Conservation (phyloP, 2,888 invertebrate species). For the Agriopis aurantiaria region DNA sequence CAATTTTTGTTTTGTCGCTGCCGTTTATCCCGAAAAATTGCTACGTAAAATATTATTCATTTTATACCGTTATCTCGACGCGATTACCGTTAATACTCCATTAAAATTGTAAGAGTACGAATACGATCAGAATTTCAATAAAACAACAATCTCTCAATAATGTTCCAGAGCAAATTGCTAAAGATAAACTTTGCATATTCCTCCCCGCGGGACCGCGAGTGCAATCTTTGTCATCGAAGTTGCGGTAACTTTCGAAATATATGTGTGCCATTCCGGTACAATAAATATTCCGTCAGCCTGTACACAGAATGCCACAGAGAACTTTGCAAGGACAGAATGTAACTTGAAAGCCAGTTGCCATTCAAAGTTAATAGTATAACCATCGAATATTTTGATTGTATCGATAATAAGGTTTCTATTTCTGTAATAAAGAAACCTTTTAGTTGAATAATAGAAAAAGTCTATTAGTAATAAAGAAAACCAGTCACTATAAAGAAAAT, state of each 20-base stretch:
- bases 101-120: background rate
- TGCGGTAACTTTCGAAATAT: slow-evolving; percentile 26
- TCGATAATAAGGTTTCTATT: no score
- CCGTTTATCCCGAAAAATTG: background rate
- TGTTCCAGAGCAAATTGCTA: slow-evolving; percentile 10
- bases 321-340: slow-evolving; percentile 2
- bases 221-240: slow-evolving; percentile 41
- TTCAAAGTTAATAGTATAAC: background rate
- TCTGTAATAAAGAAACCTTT: no score
- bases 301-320: background rate
- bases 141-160: slow-evolving; percentile 25
- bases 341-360: background rate
- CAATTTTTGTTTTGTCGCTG: no score
- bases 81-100: no score
- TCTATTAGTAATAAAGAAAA: background rate
- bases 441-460: no score
- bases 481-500: background rate
- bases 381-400: background rate
- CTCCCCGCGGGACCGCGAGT: slow-evolving; percentile 16
- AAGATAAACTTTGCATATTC: slow-evolving; percentile 30
- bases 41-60: no score
- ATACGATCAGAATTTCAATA: slow-evolving; percentile 8
- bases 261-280: slow-evolving; percentile 29
- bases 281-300: slow-evolving; percentile 29
- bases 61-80: no score